Base-by-base conservation (phyloP, 2,888 invertebrate species). In the Xylophagus ater region DNA sequence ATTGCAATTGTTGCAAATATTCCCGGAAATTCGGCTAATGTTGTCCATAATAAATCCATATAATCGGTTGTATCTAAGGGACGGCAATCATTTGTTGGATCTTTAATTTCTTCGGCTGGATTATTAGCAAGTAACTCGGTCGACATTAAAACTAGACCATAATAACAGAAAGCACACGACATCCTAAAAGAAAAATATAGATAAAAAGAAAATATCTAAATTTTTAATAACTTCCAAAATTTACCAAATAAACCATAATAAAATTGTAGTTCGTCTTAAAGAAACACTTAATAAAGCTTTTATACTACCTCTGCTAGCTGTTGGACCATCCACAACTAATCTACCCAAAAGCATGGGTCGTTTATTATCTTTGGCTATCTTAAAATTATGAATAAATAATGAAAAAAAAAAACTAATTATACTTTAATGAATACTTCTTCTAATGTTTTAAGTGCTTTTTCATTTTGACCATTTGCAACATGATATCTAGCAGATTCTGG, bases 221-320 rank as follows among this genome's bases (percentile, higher is more conserved):
- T n/a, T n/a, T n/a, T n/a, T n/a, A n/a, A n/a, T n/a, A n/a, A n/a
- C n/a, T n/a, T n/a, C n/a, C 6, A 17, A 24, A 26, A 24, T 62
- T 59, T 66, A 87, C 93, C 93, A 94, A 52, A 94, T 90, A 51
- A 92, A 78, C 93, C 93, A 93, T 3, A 94, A 69, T 13, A 93
- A 67, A 15, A 90, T 57, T 9, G 92, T 92, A 3, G 93, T 93
- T 47, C 74, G 73, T 54, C 85, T 71, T 46, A 90, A 69, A 47
- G 87, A 86, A 10, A 85, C 82, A 44, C 85, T 77, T 8, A 86
- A 66, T 6, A 89, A 66, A 55, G 84, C 83, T 51, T 71, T 71
- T 34, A 84, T 67, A 33, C 78, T 70, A 4, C 83, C 84, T 33
- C 78, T 69, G 10, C 44, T 32, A 5, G 40, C 46, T 21, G 73